Conservation (phyloP, 2,113 vertebrate species). For the Shinisaurus crocodilurus region DNA sequence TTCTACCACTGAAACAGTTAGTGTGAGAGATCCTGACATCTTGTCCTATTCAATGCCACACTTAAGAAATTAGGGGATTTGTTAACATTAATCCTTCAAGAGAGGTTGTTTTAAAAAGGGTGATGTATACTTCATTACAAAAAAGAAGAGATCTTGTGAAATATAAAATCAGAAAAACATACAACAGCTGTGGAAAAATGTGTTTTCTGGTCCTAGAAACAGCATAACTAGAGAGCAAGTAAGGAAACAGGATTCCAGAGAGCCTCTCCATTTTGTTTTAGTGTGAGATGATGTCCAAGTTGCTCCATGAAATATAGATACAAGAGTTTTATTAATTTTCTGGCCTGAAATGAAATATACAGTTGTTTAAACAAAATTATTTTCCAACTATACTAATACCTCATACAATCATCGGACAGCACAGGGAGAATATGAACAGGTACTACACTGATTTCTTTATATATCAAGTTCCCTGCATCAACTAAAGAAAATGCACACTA, state of each 20-base stretch:
- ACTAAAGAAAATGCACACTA: not conserved
- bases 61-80: not conserved
- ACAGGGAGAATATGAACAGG: not conserved
- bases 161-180: not conserved
- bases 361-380: not conserved
- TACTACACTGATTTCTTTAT: not conserved
- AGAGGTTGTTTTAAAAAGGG: not conserved
- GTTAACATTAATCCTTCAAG: not conserved
- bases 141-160: not conserved
- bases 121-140: not conserved
- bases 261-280: not conserved
- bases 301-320: not conserved
- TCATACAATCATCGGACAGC: not conserved
- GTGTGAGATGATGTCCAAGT: not conserved
- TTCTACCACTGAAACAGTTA: not conserved
- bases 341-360: conserved; percentile 6
- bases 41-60: not conserved
- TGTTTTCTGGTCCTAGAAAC: not conserved
- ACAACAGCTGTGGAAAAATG: not conserved
- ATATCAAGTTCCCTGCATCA: not conserved
- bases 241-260: not conserved
- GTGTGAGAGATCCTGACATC: not conserved
- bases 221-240: not conserved
- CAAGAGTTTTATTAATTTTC: not conserved
- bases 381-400: not conserved